phyloP scores from a whole-genome alignment of 2,113 vertebrate species.

The Sisor rabdophorus region DNA sequence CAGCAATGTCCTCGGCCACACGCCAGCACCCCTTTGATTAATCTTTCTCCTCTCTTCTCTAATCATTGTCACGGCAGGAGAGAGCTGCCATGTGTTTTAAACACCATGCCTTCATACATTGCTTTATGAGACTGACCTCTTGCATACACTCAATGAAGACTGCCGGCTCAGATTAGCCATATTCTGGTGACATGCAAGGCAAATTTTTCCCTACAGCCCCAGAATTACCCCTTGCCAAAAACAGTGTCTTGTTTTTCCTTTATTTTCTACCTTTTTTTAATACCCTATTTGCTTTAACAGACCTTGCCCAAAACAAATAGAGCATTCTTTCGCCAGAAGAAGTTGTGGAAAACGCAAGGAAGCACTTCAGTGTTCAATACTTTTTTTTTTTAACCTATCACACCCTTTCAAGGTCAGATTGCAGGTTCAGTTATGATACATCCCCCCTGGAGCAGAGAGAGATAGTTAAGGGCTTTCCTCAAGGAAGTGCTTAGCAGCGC shows the following conservation, averaged over 20 bases:
- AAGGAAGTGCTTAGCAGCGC: too few relatives aligned
- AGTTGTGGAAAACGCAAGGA: not conserved
- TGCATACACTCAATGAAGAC: not conserved
- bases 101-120: constrained; percentile 32
- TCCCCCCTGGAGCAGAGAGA: too few relatives aligned
- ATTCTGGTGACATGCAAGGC: not conserved
- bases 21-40: constrained; percentile 61
- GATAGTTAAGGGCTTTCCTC: too few relatives aligned
- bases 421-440: too few relatives aligned
- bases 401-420: too few relatives aligned
- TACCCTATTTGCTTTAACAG: not conserved
- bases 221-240: not conserved
- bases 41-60: constrained; percentile 70
- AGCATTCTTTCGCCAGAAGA: not conserved
- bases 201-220: not conserved
- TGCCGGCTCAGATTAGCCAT: not conserved
- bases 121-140: constrained; percentile 40
- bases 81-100: constrained; percentile 42
- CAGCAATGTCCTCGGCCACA: constrained; percentile 62
- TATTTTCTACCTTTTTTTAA: not conserved
- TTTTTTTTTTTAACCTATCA: not conserved
- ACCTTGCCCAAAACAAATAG: not conserved
- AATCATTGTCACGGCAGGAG: constrained; percentile 66
- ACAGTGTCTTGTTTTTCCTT: too few relatives aligned
- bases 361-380: not conserved